Evolutionary conservation across 2,113 vertebrate species (phyloP), one percentile per base, ranked within the genome.

Genomic region (Xiphophorus maculatus): DNA sequence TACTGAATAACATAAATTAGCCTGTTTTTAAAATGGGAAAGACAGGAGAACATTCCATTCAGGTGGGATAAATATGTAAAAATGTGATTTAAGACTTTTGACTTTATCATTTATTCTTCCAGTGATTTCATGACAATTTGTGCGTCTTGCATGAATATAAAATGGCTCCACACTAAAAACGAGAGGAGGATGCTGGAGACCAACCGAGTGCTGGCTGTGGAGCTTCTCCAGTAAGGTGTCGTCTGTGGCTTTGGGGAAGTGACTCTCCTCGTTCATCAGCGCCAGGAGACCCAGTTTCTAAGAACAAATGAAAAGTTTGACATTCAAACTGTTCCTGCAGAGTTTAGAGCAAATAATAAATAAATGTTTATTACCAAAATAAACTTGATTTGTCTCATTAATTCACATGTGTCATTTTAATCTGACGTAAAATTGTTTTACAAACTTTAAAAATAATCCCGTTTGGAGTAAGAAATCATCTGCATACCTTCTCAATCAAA

Each of bases 241-340:
- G 74, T 99, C 97, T 4, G 97, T 98, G 77, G 97, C 98, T 90
- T 97, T 97, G 54, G 98, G 98, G 87, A 99, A 99, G 92, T 99
- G 97, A 80, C 98, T 98, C 89, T 99, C 98, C 93, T 99, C 98
- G 44, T 99, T 99, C 90, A 99, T 95, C 33, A 99, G 96, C 0
- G 98, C 97, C 74, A 99, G 93, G 10, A 99, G 93, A 29, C 98
- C 98, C 81, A 99, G 95, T 95, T 99, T 99, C 98, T 99, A 82
- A 33, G 91, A 85, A n/a, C 78, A 22, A 61, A 0, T 74, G 13
- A 42, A 65, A 25, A 2, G 7, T 14, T 66, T 58, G 22, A 58
- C 25, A 58, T 58, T 17, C 25, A n/a, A n/a, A n/a, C 17, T 58
- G 19, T n/a, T 58, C 9, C 25, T 25, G 51, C 51, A 58, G 44